Conservation (phyloP, 2,797 vertebrate genomes). For the Platalea minor region DNA sequence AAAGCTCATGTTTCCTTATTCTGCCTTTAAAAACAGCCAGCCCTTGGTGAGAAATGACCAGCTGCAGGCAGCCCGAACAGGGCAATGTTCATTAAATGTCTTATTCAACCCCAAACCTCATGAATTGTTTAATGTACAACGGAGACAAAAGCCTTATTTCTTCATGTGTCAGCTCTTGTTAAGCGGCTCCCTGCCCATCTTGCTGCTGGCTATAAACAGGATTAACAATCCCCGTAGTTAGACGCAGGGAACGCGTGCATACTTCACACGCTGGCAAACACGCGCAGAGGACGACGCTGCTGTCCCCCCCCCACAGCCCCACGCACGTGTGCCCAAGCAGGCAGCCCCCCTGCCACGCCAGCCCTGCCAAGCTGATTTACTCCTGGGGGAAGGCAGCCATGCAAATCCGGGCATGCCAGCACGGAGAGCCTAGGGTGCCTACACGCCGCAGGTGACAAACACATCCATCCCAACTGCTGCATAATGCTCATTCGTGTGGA, state of each 20-base stretch:
- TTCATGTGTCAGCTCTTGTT: slow-evolving; percentile 74
- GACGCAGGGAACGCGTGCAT: neutral
- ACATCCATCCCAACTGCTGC: neutral
- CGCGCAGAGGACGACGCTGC: neutral
- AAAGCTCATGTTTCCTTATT: slow-evolving; percentile 25
- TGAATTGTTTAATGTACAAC: slow-evolving; percentile 78
- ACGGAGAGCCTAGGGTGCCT: neutral
- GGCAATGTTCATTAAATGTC: slow-evolving; percentile 76
- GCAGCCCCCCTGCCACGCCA: accelerated
- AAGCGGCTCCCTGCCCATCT: slow-evolving; percentile 68
- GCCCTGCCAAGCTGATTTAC: neutral
- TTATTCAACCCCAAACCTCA: slow-evolving; percentile 76
- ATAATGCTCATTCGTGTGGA: accelerated
- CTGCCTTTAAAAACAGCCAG: slow-evolving; percentile 57
- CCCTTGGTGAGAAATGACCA: slow-evolving; percentile 73
- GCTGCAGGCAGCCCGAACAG: slow-evolving; percentile 66
- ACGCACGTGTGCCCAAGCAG: accelerated
- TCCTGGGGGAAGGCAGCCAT: neutral
- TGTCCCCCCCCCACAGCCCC: neutral
- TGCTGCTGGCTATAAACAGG: slow-evolving; percentile 67
- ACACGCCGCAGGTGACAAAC: neutral
- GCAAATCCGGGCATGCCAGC: neutral
- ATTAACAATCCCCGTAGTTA: slow-evolving; percentile 65
- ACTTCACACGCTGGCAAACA: neutral
- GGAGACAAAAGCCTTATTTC: slow-evolving; percentile 77